Conservation (phyloP, 2,888 invertebrate species). For the Trimorus sp. region DNA sequence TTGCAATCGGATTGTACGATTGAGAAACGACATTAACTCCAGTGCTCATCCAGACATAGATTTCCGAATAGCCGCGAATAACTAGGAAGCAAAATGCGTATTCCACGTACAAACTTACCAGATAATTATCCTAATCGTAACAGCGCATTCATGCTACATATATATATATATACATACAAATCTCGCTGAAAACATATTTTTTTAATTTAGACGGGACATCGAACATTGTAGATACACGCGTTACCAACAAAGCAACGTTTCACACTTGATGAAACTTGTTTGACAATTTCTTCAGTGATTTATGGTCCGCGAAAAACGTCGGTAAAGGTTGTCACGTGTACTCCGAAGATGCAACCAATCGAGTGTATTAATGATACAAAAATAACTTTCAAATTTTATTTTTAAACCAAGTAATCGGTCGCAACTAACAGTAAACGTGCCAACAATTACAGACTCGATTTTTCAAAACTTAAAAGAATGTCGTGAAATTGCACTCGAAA, state of each 20-base stretch:
- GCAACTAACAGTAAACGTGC: too few relatives aligned
- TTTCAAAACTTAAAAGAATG: too few relatives aligned
- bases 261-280: neutral
- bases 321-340: too few relatives aligned
- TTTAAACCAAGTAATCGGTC: too few relatives aligned
- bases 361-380: too few relatives aligned
- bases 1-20: too few relatives aligned
- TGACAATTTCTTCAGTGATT: neutral
- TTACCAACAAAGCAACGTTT: neutral
- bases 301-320: too few relatives aligned
- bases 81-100: conserved; percentile 31
- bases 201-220: conserved; percentile 55
- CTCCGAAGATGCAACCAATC: too few relatives aligned
- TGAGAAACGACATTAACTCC: conserved; percentile 17
- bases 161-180: conserved; percentile 39
- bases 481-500: too few relatives aligned
- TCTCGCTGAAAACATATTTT: conserved; percentile 57
- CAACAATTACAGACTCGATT: too few relatives aligned
- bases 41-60: conserved; percentile 26
- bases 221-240: conserved; percentile 43
- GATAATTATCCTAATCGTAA: conserved; percentile 36
- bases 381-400: too few relatives aligned
- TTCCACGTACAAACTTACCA: conserved; percentile 54
- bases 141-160: conserved; percentile 37
- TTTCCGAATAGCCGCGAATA: conserved; percentile 7